Base-by-base conservation (phyloP, 2,797 vertebrate species). In the Chelidonichthys spinosus region DNA sequence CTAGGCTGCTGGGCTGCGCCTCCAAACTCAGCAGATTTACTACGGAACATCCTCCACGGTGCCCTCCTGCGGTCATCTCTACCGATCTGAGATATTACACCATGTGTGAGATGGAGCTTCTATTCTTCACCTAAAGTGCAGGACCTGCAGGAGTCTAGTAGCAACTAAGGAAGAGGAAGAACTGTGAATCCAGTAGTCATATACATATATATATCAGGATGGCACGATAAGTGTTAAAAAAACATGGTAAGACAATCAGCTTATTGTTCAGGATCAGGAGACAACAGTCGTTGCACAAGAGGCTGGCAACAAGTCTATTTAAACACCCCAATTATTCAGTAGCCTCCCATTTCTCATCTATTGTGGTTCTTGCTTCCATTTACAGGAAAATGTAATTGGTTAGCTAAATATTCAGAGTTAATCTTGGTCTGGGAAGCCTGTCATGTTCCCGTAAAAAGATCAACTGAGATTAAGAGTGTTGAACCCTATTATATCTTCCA, bases 401-500 rank as follows among this genome's bases (percentile, higher is more conserved):
- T 69, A 35, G 55, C 69, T 60, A 68, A 82, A 69, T 37, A 72
- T n/a, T 52, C 33, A 55, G 32, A 69, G 49, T 74, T 71, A 55
- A 74, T 84, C 59, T 59, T 49, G 25, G 43, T 81, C 33, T 76
- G 67, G 62, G 46, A 65, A 84, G 49, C 65, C 67, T 65, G 63
- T 67, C 58, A 82, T 63, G 58, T 79, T 81, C 63, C 79, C 56
- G 63, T 71, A 65, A 73, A 77, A 80, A 71, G 65, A 72, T 82
- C 59, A 75, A 52, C 25, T 13, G 9, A 64, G 59, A 85, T 89
- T 87, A 71, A 62, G 63, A 74, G 62, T n/a, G 58, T 63, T 79
- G 77, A 86, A 82, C 32, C 46, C 50, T 42, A 13, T 39, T 75
- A 43, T 59, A 52, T 46, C 44, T 85, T 83, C 72, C 61, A 75